These are phyloP conservation scores for Dascyllus trimaculatus DNA, from an alignment of 2,113 vertebrate species.

Conservation along the genomic window DNA sequence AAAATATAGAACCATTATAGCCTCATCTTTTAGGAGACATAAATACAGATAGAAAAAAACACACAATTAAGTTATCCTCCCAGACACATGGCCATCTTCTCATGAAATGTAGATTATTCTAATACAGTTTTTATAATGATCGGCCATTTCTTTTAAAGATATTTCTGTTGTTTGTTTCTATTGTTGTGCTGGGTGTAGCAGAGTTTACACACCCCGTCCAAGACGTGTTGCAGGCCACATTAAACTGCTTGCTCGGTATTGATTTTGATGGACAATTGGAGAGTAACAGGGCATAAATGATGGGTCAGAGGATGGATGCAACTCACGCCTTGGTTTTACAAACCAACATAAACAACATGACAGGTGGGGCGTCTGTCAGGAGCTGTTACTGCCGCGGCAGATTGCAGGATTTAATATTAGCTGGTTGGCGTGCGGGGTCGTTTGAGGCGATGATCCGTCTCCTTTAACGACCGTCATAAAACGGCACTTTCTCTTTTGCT, in stretches of 20 bases:
- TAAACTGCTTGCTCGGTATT: conserved; percentile 58
- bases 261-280: conserved; percentile 69
- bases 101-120: background rate
- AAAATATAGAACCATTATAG: no score
- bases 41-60: no score
- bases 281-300: conserved; percentile 70
- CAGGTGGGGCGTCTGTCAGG: conserved; percentile 66
- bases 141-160: background rate
- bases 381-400: conserved; percentile 49
- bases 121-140: background rate
- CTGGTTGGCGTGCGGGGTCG: conserved; percentile 59
- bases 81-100: no score
- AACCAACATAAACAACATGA: conserved; percentile 74
- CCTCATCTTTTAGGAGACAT: no score
- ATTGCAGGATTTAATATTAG: conserved; percentile 74
- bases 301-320: conserved; percentile 68
- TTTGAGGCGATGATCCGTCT: conserved; percentile 78
- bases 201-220: conserved; percentile 9
- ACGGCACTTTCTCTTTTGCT: conserved; percentile 47
- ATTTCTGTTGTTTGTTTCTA: background rate
- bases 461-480: conserved; percentile 77
- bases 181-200: background rate
- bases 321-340: conserved; percentile 66
- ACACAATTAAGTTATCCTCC: no score
- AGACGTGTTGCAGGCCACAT: conserved; percentile 26